A percentile compares a stretch with the other conserved stretches of the same genome.
Conservation (phyloP, 1,140 invertebrate genomes). For the Gryon sp. region DNA sequence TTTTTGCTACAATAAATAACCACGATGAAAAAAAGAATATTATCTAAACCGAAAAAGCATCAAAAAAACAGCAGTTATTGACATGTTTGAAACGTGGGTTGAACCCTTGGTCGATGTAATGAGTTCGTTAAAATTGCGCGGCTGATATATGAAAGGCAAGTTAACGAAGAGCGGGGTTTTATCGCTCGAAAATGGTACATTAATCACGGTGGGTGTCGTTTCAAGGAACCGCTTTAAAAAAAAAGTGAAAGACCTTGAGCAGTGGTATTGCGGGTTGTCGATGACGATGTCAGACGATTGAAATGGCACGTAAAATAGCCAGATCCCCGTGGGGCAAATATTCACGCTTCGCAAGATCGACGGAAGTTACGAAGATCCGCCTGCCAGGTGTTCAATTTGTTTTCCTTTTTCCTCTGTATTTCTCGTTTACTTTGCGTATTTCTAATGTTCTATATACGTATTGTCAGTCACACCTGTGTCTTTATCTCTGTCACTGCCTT, state of each 20-base stretch:
- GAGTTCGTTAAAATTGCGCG: slow-evolving; percentile 48
- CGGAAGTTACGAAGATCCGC: slow-evolving; percentile 1
- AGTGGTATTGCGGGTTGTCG: slow-evolving; percentile 21
- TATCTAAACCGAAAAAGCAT: background rate
- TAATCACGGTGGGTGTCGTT: slow-evolving; percentile 33
- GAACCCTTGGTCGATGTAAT: slow-evolving; percentile 28
- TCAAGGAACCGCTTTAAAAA: slow-evolving; percentile 13
- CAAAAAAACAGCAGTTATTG: slow-evolving; percentile 4
- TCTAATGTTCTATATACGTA: slow-evolving; percentile 18
- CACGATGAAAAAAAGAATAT: too few species aligned
- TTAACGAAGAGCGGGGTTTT: slow-evolving; percentile 10
- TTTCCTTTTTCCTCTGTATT: background rate
- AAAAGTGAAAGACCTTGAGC: slow-evolving; percentile 3
- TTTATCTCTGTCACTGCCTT: slow-evolving; percentile 9
- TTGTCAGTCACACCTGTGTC: slow-evolving; percentile 31
- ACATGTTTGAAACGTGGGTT: slow-evolving; percentile 14
- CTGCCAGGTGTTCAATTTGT: slow-evolving; percentile 23
- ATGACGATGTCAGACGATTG: slow-evolving; percentile 74
- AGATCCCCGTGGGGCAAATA: slow-evolving; percentile 72
- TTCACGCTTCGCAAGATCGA: slow-evolving; percentile 42
- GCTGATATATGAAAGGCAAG: slow-evolving; percentile 40
- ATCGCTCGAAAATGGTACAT: slow-evolving; percentile 35
- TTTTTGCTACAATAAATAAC: too few species aligned
- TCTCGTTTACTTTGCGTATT: slow-evolving; percentile 7
- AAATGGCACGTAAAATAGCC: slow-evolving; percentile 76